Evolutionary conservation across 2,797 vertebrate genomes (phyloP).

Genomic region (Erpetoichthys calabaricus): DNA sequence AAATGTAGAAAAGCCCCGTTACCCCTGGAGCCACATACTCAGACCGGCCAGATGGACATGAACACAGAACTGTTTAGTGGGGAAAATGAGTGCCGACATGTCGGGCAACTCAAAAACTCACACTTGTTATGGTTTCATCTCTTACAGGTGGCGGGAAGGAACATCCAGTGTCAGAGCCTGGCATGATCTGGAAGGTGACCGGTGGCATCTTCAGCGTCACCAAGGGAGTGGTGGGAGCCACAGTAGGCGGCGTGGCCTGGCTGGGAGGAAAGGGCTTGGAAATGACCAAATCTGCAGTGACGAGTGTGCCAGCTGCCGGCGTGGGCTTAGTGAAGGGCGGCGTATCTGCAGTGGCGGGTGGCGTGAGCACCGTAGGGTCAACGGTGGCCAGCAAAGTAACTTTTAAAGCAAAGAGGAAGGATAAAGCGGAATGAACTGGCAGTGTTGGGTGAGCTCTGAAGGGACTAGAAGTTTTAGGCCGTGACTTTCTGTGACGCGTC

Average conservation of each 20-base stretch:
- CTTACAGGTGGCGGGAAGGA: conserved; percentile 37
- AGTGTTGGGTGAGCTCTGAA: background rate
- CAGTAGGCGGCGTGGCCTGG: conserved; percentile 55
- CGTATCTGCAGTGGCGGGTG: conserved; percentile 48
- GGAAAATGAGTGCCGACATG: too few species aligned
- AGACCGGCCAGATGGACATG: conserved; percentile 7
- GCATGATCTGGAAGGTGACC: conserved; percentile 51
- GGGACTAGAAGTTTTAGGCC: background rate
- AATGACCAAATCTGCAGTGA: conserved; percentile 53
- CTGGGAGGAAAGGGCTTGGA: conserved; percentile 57
- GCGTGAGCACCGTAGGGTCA: conserved; percentile 48
- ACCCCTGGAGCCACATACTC: too few species aligned
- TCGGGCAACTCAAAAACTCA: too few species aligned
- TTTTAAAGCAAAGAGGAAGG: conserved; percentile 52
- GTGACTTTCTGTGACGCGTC: background rate
- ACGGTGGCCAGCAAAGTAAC: conserved; percentile 54
- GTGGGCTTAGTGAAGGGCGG: conserved; percentile 54
- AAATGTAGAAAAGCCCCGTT: too few species aligned
- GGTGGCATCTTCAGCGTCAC: conserved; percentile 54
- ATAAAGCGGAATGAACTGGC: conserved; percentile 53
- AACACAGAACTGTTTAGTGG: background rate
- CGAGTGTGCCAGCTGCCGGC: conserved; percentile 41
- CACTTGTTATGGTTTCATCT: too few species aligned
- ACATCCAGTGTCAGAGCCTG: conserved; percentile 25
- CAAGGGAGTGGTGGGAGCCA: conserved; percentile 52